Evolutionary conservation across 2,888 invertebrate species (phyloP).

Genomic region (Dioctria linearis): DNA sequence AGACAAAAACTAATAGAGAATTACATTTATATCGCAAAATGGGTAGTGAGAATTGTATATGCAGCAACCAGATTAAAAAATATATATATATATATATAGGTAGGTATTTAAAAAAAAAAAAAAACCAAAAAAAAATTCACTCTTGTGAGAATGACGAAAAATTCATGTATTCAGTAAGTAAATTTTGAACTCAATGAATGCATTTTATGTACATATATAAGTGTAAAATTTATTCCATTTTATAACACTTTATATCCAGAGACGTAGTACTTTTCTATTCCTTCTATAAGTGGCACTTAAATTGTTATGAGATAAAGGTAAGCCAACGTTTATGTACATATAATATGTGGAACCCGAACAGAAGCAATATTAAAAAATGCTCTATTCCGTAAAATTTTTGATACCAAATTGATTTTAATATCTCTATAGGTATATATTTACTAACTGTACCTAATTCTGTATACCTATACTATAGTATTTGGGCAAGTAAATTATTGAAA

Average conservation of each 20-base stretch:
- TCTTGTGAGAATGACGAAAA: neutral
- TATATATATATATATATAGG: no score
- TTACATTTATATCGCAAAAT: conserved; percentile 4
- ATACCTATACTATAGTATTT: no score
- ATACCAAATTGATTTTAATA: no score
- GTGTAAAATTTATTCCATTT: conserved; percentile 22
- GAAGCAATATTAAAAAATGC: no score
- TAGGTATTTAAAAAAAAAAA: no score
- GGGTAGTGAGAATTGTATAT: conserved; percentile 9
- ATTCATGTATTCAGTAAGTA: conserved; percentile 22
- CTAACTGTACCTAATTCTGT: no score
- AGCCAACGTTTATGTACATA: no score
- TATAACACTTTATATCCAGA: conserved; percentile 18
- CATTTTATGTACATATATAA: neutral
- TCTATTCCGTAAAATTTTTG: no score
- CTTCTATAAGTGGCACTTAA: conserved; percentile 29
- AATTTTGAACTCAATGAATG: neutral
- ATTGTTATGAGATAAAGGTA: neutral
- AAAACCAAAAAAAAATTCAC: no score
- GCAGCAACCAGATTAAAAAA: neutral
- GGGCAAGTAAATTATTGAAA: no score
- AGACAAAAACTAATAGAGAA: conserved; percentile 21
- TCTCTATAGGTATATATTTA: no score
- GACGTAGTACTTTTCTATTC: conserved; percentile 25
- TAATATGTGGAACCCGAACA: neutral